A percentile compares a stretch with the other conserved stretches of the same genome.
Conservation (phyloP, 2,888 invertebrate species). For the Tachystola acroxantha region DNA sequence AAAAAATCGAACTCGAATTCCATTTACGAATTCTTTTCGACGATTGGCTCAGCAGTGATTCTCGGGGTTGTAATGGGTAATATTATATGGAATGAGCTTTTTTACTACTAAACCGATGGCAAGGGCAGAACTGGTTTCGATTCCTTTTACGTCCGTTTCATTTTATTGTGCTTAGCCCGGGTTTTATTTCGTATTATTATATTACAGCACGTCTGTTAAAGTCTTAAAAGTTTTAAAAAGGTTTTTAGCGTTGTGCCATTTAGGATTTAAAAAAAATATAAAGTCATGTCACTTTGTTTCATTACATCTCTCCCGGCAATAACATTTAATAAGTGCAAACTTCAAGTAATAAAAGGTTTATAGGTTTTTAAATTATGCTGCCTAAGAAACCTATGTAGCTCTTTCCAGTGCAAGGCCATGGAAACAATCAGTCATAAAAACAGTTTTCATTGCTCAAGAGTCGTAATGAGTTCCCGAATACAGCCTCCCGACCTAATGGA, state of each 20-base stretch:
- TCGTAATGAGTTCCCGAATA: conserved; percentile 67
- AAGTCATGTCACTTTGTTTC: too few relatives aligned
- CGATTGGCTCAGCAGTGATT: conserved; percentile 66
- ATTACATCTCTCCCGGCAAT: too few relatives aligned
- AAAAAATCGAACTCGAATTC: conserved; percentile 65
- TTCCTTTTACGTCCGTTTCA: conserved; percentile 60
- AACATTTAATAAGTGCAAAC: too few relatives aligned
- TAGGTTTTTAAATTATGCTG: conserved; percentile 30
- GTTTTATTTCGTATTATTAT: conserved; percentile 65
- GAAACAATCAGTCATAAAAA: conserved; percentile 71
- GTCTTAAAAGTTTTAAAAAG: conserved; percentile 26
- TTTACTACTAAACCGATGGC: conserved; percentile 71
- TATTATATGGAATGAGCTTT: conserved; percentile 73
- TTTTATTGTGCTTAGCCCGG: conserved; percentile 60
- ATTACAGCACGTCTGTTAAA: conserved; percentile 53
- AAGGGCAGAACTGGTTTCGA: conserved; percentile 61
- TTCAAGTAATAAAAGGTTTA: conserved; percentile 14
- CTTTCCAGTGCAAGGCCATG: conserved; percentile 43
- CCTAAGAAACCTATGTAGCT: conserved; percentile 31
- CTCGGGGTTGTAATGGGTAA: conserved; percentile 73
- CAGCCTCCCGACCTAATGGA: conserved; percentile 64
- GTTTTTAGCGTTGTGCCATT: conserved; percentile 11
- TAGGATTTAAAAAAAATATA: not conserved
- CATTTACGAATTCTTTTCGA: conserved; percentile 58
- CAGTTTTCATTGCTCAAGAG: conserved; percentile 52